Evolutionary conservation across 2,888 invertebrate genomes (phyloP), one percentile per base, ranked within the genome.

Genomic region (Leptarthrus brevirostris): DNA sequence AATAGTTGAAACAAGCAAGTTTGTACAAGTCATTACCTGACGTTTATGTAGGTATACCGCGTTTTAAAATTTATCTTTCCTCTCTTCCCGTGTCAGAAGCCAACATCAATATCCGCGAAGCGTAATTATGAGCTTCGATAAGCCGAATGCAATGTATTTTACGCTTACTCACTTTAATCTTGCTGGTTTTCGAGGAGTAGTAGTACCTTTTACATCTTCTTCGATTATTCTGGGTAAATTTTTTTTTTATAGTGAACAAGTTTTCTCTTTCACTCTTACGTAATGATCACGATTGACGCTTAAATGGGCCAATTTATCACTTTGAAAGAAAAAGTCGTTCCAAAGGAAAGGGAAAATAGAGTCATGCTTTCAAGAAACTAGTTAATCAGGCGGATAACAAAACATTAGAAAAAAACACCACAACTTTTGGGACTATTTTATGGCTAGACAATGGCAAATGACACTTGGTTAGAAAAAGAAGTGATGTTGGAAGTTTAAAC

Each of bases 261-360:
- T 61, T 61, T 61, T 61, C 58, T 61, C 58, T 61, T 61, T 61
- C 61, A 61, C 61, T 36, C 61, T 61, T 61, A 61, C 22, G 40
- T 40, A 61, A 61, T 44, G 6, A 44, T 18, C 16, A 22, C 20
- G 22, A 40, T 61, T 36, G 36, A 20, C 40, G 18, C 8, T 61
- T 61, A 61, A 61, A 36, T 61, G 40, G 61, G 40, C 36, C 61
- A n/a, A 10, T 61, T 52, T 61, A 61, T 40, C 40, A 36, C 40
- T 36, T 22, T 36, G 61, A 40, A 40, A 61, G 40, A 36, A 61
- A 61, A 61, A 61, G 56, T 56, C 6, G 56, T 56, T 56, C 56
- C 56, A 30, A 56, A 56, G 14, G 14, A 6, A 16, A 30, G n/a
- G 26, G 34, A 56, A 56, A 56, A 30, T 30, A 30, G 30, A 6